These are phyloP conservation scores for Lipophrys pholis DNA, from an alignment of 2,113 vertebrate genomes.

Conservation along the genomic window DNA sequence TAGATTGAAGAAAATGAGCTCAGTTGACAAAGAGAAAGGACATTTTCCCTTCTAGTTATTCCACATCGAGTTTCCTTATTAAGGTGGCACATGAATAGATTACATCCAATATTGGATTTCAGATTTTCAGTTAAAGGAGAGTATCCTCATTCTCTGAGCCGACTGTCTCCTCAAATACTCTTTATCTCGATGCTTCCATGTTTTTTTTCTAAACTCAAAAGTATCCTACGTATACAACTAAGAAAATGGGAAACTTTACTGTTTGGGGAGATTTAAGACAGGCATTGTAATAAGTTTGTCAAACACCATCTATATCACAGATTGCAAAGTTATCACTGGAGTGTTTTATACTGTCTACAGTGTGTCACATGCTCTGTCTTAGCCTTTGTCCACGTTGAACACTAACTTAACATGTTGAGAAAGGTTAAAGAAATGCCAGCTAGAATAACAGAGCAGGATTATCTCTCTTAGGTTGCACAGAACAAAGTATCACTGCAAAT, in stretches of 20 bases:
- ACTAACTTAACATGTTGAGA: too few species aligned
- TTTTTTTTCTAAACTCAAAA: constrained; percentile 1
- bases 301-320: too few species aligned
- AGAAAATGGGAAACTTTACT: constrained; percentile 3
- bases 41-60: constrained; percentile 18
- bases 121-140: constrained; percentile 28
- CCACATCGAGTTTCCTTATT: constrained; percentile 39
- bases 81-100: constrained; percentile 47
- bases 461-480: too few species aligned
- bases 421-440: too few species aligned
- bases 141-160: too few species aligned
- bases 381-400: too few species aligned
- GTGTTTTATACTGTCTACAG: too few species aligned
- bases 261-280: not conserved
- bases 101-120: constrained; percentile 50
- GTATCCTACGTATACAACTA: not conserved
- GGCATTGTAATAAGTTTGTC: not conserved
- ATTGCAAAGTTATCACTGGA: too few species aligned
- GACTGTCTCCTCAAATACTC: constrained; percentile 25
- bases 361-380: too few species aligned
- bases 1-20: not conserved
- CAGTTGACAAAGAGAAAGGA: not conserved
- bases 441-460: too few species aligned
- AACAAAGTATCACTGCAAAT: too few species aligned
- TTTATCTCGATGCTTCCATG: constrained; percentile 13